Evolutionary conservation across 1,140 invertebrate genomes (phyloP), one percentile per base, ranked within the genome.

Genomic region (Cherax destructor): DNA sequence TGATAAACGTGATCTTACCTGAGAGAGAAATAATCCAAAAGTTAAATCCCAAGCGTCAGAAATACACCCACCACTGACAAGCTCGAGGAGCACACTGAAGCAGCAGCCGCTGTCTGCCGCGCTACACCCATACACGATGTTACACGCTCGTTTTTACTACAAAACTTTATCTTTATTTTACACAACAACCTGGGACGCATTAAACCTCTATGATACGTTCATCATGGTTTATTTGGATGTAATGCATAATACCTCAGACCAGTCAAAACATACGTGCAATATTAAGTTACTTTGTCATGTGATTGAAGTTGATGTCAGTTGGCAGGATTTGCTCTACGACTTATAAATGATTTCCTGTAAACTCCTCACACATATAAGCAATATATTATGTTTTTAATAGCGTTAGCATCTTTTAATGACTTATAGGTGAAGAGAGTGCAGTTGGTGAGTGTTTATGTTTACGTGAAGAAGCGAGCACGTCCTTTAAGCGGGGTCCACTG

Each of bases 401-500:
- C 16, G 16, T 16, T 59, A 16, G 30, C 9, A 59, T 10, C 9
- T 59, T 1, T 10, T 59, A 59, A 59, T 59, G 56, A 9, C 9
- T 10, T 59, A 59, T 59, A 16, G 56, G 9, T 59, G 3, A 59
- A 59, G 16, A 16, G 9, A 9, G 9, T 10, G 9, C 3, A 16
- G 56, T 9, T 10, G 16, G 9, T 9, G 16, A 10, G 56, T 9
- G 9, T 59, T 59, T 59, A 10, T 10, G 9, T 59, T 59, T 1
- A 59, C 16, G 3, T 2, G 56, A 59, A 9, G 16, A 16, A 59
- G 9, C 16, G 9, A 10, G 56, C 1, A 59, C 56, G 9, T 59
- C 78, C 18, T 80, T 52, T 80, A 80, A 80, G 41, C 47, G 78
- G 78, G 78, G 78, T 80, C 52, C 78, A 80, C 50, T 52, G 78